Base-by-base conservation (phyloP, 2,797 vertebrate species). In the Mergus octosetaceus region DNA sequence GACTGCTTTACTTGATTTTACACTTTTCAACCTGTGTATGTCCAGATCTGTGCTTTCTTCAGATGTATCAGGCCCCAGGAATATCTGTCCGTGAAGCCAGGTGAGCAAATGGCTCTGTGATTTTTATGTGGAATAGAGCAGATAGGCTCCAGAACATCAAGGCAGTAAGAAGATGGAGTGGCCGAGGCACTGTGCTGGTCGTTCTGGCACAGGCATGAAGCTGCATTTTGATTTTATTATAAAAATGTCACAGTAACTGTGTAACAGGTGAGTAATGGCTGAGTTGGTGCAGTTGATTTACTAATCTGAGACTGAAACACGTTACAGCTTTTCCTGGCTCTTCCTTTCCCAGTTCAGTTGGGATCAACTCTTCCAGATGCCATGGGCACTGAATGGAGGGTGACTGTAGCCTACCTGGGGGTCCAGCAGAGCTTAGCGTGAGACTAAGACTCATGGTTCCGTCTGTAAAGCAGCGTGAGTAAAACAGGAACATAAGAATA, bases 171-270 rank as follows among this genome's bases (percentile, higher is more conserved):
- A 83, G 30, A 41, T 0, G 27, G 41, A 41, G 24, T 21, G 22
- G 45, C 32, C 3, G 3, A 85, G 69, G 51, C 4, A 3, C 34
- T 75, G 57, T 69, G 51, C n/a, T 51, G 64, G 38, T 58, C 77
- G 18, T 69, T 85, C 34, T 92, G 87, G 45, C 38, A 32, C 24
- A 47, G 70, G 22, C 72, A 43, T 62, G 47, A 69, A 80, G 62
- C 73, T 84, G 10, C 6, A 11, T 85, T 90, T 88, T 65, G 93
- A 91, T 81, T 83, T 62, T 78, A 69, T 62, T 90, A 56, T 69
- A 75, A 81, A 69, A 75, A 66, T 49, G 89, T 87, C 65, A 43
- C 25, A 69, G 72, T 60, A 53, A 73, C 47, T 73, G 78, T 0
- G 0, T 71, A 83, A 65, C 61, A 86, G 36, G 58, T 38, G 20